A percentile compares a stretch with the other conserved stretches of the same genome.
These are phyloP conservation scores for Arctocebus calabarensis DNA, from an alignment of 2,797 vertebrate genomes.

Conservation along the genomic window DNA sequence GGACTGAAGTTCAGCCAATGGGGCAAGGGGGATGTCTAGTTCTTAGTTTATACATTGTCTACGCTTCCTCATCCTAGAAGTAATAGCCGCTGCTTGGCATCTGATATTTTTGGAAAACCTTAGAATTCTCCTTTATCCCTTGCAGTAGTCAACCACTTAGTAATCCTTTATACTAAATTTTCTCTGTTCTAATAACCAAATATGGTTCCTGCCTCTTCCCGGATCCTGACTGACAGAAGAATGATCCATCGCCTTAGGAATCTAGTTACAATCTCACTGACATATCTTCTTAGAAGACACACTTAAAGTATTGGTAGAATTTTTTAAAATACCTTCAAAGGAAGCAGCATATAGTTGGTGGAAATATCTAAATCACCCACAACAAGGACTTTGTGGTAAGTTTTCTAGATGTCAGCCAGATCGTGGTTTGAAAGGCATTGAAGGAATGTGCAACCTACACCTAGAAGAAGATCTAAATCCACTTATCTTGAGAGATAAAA, in stretches of 20 bases:
- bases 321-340: background rate
- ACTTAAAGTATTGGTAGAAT: background rate
- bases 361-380: background rate
- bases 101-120: background rate
- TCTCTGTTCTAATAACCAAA: background rate
- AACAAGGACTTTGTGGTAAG: background rate
- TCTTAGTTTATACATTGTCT: background rate
- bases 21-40: too few relatives aligned
- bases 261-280: background rate
- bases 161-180: background rate
- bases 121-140: background rate
- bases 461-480: background rate
- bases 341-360: background rate
- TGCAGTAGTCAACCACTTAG: background rate
- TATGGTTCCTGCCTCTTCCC: background rate
- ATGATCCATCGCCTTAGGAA: background rate
- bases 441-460: background rate
- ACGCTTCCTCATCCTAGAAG: background rate
- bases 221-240: background rate
- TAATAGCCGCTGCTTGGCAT: background rate
- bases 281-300: background rate
- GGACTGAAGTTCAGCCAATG: background rate
- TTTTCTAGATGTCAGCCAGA: background rate
- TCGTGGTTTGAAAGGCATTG: rapidly evolving
- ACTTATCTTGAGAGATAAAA: background rate